Base-by-base conservation (phyloP, 2,888 invertebrate genomes). In the Furcula furcula region DNA sequence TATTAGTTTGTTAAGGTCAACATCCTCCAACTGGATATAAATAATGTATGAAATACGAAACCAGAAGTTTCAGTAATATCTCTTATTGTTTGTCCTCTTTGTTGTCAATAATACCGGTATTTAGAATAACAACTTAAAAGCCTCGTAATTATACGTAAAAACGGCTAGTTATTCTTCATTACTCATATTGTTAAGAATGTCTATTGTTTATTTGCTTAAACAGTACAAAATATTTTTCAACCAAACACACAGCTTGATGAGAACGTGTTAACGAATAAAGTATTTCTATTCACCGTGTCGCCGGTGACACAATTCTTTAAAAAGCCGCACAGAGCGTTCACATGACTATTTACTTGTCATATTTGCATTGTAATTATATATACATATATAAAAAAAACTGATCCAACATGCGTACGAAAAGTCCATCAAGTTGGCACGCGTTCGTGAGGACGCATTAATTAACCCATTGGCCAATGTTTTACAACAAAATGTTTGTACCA, bases 391-490 rank as follows among this genome's bases (percentile, higher is more conserved):
- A 25, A 68, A 70, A 74, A 70, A 66, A 67, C 69, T 75, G 73
- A 80, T 75, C 65, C 56, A 66, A 65, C 63, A 62, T 56, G 63
- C 57, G 60, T 70, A 79, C 68, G 64, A 80, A 72, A 73, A 76
- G 65, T 61, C 65, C 44, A 61, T 69, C 68, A 60, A 64, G 66
- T 64, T 63, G 62, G 61, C 59, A 53, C 32, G 51, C 43, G 56
- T 29, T 40, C 87, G 86, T 87, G 87, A 55, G 59, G 62, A 36
- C 62, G 87, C 87, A 87, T 87, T 85, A 84, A 87, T 87, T 70
- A 76, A 62, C 57, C 30, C 47, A 48, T 48, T 54, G 56, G 62
- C 57, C 63, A 57, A 65, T 59, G 60, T 66, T 69, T 63, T 40
- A 28, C 61, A 55, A 69, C 64, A 56, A 61, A 68, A 71, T 70